Conservation (phyloP, 2,888 invertebrate species). For the Hermodice carunculata region DNA sequence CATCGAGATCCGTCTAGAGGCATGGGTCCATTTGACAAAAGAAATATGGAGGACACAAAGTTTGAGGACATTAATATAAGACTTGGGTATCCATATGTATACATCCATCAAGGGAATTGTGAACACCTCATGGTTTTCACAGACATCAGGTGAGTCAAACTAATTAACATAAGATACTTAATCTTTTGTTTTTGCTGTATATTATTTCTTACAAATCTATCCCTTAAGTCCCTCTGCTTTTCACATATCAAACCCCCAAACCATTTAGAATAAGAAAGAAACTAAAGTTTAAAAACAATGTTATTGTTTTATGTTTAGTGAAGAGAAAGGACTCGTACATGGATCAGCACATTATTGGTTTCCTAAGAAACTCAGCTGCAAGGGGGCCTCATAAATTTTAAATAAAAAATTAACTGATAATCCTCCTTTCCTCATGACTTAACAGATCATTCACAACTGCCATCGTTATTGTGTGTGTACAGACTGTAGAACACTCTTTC, state of each 20-base stretch:
- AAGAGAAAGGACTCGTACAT: too few species aligned
- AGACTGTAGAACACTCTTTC: too few species aligned
- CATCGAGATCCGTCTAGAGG: conserved; percentile 19
- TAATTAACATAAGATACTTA: neutral
- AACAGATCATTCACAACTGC: too few species aligned
- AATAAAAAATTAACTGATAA: too few species aligned
- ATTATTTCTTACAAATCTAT: too few species aligned
- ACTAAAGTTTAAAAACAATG: neutral
- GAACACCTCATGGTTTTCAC: conserved; percentile 90
- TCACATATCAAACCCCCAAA: neutral
- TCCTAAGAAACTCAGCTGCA: too few species aligned
- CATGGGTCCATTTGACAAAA: conserved; percentile 41
- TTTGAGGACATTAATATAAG: conserved; percentile 61
- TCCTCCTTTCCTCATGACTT: too few species aligned
- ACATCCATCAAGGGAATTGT: conserved; percentile 91
- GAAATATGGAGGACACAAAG: conserved; percentile 55
- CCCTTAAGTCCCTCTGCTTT: too few species aligned
- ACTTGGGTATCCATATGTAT: conserved; percentile 82
- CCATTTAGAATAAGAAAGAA: neutral
- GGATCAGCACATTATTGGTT: too few species aligned
- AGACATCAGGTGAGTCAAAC: conserved; percentile 77
- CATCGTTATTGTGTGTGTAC: too few species aligned
- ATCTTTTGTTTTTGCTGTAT: neutral
- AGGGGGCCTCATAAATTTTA: too few species aligned
- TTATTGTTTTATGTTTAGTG: too few species aligned